Conservation (phyloP, 1,140 invertebrate genomes). For the Temnothorax curvispinosus region DNA sequence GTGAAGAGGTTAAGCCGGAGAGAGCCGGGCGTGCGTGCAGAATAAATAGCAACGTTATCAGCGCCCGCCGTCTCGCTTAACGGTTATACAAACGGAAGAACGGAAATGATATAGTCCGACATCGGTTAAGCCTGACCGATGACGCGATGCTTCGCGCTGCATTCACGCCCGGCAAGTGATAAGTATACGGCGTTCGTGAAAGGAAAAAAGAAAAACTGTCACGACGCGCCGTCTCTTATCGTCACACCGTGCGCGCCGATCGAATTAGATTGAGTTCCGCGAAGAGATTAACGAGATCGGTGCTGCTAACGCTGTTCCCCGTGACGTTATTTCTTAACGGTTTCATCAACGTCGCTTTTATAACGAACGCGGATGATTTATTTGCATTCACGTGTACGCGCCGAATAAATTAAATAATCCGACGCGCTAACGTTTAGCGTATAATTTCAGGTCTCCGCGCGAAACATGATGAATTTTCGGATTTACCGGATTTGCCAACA, state of each 20-base stretch:
- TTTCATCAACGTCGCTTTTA: not conserved
- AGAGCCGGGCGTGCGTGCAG: conserved; percentile 26
- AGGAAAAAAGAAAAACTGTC: not conserved
- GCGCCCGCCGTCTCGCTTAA: conserved; percentile 15
- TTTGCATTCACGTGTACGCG: not conserved
- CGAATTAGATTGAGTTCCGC: not conserved
- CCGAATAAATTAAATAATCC: conserved; percentile 2
- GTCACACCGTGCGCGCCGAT: not conserved
- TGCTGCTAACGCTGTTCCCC: not conserved
- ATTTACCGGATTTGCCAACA: conserved; percentile 27
- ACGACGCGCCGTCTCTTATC: not conserved
- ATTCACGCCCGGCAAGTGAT: not conserved
- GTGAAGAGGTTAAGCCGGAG: conserved; percentile 32
- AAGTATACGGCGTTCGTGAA: not conserved
- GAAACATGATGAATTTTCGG: conserved; percentile 17
- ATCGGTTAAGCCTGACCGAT: not conserved
- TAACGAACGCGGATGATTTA: not conserved
- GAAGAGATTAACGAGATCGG: not conserved
- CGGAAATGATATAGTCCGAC: conserved; percentile 43
- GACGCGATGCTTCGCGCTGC: not conserved
- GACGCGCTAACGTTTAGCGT: not conserved
- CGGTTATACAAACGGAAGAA: conserved; percentile 21
- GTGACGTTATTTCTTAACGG: not conserved
- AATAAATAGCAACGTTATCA: conserved; percentile 55
- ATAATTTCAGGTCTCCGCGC: not conserved